Evolutionary conservation across 2,797 vertebrate species (phyloP), one percentile per base, ranked within the genome.

Genomic region (Lutra lutra): DNA sequence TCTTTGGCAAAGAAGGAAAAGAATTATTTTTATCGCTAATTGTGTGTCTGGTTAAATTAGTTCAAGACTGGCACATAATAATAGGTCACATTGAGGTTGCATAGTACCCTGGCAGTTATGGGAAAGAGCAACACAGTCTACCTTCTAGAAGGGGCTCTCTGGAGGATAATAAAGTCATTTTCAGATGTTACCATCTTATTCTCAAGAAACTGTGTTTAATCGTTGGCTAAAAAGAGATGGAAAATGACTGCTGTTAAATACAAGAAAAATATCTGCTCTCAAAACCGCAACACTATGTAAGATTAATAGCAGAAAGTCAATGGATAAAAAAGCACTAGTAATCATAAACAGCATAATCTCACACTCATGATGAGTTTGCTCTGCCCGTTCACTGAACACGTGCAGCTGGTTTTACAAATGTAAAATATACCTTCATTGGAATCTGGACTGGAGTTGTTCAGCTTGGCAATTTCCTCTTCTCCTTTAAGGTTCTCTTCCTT

Each of bases 381-480:
- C 62, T 77, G 68, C 46, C 0, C 12, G 23, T 40, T 86, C 66
- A 75, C 46, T 64, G 82, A 92, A 54, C 17, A 46, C 23, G 23
- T 4, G 7, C 3, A 46, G 51, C 89, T 5, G 7, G 13, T 54
- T 60, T 84, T n/a, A 88, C 17, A 88, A 93, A 89, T 40, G 35
- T 80, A 70, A 90, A 95, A 80, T 98, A 98, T 98, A 99, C 98
- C 98, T 98, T 98, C 97, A 97, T 0, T 96, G 80, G 97, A 96
- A 94, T 98, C 79, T 0, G 83, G 96, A 96, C 2, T 64, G 73
- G 84, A 94, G n/a, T 98, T 94, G 72, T 95, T 95, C 78, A 91
- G 51, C 75, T 98, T 98, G 64, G 87, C 97, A 89, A 97, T 89
- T 95, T 98, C 97, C 79, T 97, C 97, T 86, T 98, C 98, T 96